phyloP scores from a whole-genome alignment of 1,140 invertebrate genomes.

The Mamestra configurata region DNA sequence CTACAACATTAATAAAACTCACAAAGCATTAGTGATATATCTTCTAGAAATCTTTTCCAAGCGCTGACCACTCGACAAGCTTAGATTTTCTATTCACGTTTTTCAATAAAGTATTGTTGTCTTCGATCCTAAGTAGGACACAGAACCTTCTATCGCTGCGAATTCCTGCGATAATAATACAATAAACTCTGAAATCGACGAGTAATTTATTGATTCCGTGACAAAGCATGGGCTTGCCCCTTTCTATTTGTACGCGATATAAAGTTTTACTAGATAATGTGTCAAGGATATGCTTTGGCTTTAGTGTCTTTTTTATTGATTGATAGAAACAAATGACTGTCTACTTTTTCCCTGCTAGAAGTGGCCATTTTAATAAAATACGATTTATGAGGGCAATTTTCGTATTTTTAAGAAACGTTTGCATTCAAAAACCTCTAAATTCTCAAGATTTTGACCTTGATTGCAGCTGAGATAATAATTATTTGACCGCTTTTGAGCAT shows the following conservation, averaged over 20 bases:
- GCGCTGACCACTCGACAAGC: not conserved
- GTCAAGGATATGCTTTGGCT: not conserved
- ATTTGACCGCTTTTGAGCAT: too few relatives aligned
- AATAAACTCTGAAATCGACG: constrained; percentile 9
- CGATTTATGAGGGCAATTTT: too few relatives aligned
- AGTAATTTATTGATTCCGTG: constrained; percentile 18
- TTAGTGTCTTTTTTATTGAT: too few relatives aligned
- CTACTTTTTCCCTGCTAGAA: too few relatives aligned
- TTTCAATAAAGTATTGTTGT: constrained; percentile 19
- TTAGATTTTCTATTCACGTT: constrained; percentile 25
- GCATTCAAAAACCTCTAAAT: too few relatives aligned
- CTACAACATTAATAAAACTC: not conserved
- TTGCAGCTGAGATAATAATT: too few relatives aligned
- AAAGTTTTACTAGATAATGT: not conserved
- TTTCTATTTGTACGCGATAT: not conserved
- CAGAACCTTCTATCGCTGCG: not conserved
- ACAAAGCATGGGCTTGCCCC: not conserved
- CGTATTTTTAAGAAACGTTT: too few relatives aligned
- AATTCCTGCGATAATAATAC: constrained; percentile 20
- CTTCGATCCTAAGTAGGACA: constrained; percentile 13
- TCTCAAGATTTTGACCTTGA: too few relatives aligned
- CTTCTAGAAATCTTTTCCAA: not conserved
- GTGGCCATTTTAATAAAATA: too few relatives aligned
- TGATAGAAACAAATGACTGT: not conserved
- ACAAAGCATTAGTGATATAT: not conserved